Evolutionary conservation across 2,113 vertebrate species (phyloP), one percentile per base, ranked within the genome.

Genomic region (Nesogale talazaci): DNA sequence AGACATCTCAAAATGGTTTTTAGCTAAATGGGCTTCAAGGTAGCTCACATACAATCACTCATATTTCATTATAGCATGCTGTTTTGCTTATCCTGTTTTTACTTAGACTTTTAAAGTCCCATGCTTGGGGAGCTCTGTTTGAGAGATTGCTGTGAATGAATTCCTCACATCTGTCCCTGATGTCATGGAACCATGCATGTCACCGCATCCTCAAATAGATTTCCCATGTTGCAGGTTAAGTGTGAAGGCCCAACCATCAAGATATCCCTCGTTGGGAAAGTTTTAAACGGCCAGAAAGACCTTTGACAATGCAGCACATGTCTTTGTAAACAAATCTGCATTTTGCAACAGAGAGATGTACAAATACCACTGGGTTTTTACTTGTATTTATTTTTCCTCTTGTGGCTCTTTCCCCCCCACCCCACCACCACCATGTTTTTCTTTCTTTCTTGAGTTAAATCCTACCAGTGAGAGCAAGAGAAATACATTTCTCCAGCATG

Each of bases 91-190:
- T 94, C 56, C 92, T 95, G 85, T 88, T 94, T 93, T 91, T 78
- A 85, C 89, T 91, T 93, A 75, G 61, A 78, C 93, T 87, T 95
- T 77, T 61, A 95, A 84, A 96, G 40, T 84, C 85, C 1, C 78
- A 72, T 72, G 84, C 80, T 94, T 89, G 91, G 31, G 59, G 88
- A 94, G 72, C 78, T 92, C 79, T 94, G 86, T 86, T 95, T 88
- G 76, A 86, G 94, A 86, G 91, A 86, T 86, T 95, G 94, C 34
- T 90, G 83, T 86, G 86, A 90, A 93, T 89, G 94, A 92, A 96
- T 94, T 85, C 61, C 61, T 83, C 94, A 86, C 94, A 93, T 96
- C 95, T 94, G 92, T 69, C 95, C 61, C 79, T 40, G 86, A 82
- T 95, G 86, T 95, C 93, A 67, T 65, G 86, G 90, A 91, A 70